Conservation (phyloP, 2,113 vertebrate genomes). For the Aegotheles bennettii region DNA sequence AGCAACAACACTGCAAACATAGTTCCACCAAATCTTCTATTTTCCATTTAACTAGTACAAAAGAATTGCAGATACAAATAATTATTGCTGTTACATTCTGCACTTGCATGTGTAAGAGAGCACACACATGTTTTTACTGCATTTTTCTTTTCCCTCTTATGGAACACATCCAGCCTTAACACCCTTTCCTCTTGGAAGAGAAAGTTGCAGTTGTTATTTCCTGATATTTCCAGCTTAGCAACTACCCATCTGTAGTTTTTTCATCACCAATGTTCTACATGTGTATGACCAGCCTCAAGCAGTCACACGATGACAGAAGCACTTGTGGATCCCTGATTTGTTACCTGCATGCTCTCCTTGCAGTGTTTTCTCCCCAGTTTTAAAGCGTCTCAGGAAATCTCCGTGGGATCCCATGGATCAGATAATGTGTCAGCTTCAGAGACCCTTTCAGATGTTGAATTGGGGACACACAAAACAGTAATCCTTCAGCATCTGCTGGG, state of each 20-base stretch:
- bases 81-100: not conserved
- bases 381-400: constrained; percentile 31
- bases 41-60: not conserved
- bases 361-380: not conserved
- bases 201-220: constrained; percentile 13
- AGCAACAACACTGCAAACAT: not conserved
- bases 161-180: not conserved
- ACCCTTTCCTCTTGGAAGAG: not conserved
- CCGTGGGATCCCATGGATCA: not conserved
- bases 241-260: not conserved
- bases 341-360: constrained; percentile 22
- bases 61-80: not conserved
- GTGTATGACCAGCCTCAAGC: not conserved
- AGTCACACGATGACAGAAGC: not conserved
- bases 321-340: constrained; percentile 29
- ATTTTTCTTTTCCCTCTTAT: not conserved
- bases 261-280: constrained; percentile 27
- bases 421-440: not conserved
- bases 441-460: not conserved
- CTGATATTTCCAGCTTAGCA: not conserved
- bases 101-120: not conserved
- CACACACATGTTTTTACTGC: not conserved
- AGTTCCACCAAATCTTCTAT: not conserved
- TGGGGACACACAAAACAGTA: not conserved
- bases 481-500: not conserved